These are phyloP conservation scores for Julus scanicus DNA, from an alignment of 2,888 invertebrate species.

Conservation along the genomic window DNA sequence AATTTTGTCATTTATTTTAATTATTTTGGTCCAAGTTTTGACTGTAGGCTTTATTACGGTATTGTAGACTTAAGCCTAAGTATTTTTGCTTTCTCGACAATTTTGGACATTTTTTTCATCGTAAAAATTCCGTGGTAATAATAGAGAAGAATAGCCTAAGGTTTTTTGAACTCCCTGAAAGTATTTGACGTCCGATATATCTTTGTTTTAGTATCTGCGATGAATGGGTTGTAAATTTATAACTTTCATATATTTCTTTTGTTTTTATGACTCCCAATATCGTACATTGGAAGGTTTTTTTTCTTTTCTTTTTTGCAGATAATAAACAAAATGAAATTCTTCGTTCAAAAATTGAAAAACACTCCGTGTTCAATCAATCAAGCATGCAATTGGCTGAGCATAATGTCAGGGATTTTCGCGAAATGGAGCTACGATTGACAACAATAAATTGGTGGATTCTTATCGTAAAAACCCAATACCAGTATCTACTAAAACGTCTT, in stretches of 20 bases:
- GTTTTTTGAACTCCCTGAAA: slow-evolving; percentile 13
- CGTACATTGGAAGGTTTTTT: background rate
- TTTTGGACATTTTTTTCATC: background rate
- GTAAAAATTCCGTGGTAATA: background rate
- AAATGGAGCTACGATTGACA: background rate
- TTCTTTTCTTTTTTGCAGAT: slow-evolving; percentile 25
- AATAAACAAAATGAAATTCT: slow-evolving; percentile 21
- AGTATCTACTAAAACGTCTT: too few relatives aligned
- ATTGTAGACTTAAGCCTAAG: background rate
- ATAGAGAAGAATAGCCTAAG: background rate
- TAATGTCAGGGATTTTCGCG: background rate
- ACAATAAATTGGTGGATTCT: background rate
- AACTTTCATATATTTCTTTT: slow-evolving; percentile 10
- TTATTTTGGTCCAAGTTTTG: too few relatives aligned
- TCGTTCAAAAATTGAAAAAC: slow-evolving; percentile 7
- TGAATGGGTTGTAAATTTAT: slow-evolving; percentile 34
- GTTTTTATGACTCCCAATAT: background rate
- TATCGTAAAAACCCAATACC: too few relatives aligned
- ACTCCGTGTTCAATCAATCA: slow-evolving; percentile 25
- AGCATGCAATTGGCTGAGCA: background rate
- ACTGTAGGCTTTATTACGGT: background rate
- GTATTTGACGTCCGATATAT: background rate
- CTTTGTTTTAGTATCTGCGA: slow-evolving; percentile 37
- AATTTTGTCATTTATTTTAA: too few relatives aligned
- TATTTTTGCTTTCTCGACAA: background rate